phyloP scores from a whole-genome alignment of 1,140 invertebrate genomes.

The Drosophila ambigua region DNA sequence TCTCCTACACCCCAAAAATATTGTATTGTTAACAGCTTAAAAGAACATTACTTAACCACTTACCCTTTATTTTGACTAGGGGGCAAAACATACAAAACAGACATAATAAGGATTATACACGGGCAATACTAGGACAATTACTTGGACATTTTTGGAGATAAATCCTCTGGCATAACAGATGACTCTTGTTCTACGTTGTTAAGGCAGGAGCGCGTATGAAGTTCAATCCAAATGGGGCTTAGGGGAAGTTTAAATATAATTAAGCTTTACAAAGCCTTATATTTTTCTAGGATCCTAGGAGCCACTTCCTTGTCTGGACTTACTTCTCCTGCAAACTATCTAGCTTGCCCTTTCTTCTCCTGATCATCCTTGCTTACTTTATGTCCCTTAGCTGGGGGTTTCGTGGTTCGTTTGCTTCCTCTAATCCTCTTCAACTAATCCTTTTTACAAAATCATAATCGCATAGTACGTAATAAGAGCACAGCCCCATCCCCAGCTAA shows the following conservation, averaged over 20 bases:
- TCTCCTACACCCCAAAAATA: constrained; percentile 42
- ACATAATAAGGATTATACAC: constrained; percentile 81
- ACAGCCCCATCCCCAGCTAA: constrained; percentile 26
- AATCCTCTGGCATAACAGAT: constrained; percentile 48
- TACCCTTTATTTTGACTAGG: no score
- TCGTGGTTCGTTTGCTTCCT: constrained; percentile 70
- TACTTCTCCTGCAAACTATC: no score
- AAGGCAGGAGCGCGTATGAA: neutral
- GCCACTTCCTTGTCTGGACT: no score
- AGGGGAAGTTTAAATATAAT: neutral
- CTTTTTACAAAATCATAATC: constrained; percentile 81
- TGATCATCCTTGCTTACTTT: neutral
- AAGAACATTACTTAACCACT: constrained; percentile 68
- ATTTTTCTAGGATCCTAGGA: no score
- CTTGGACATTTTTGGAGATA: constrained; percentile 55
- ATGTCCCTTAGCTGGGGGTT: constrained; percentile 54
- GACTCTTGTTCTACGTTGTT: constrained; percentile 23
- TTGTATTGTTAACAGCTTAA: constrained; percentile 80
- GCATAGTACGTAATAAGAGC: constrained; percentile 76
- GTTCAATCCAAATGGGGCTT: neutral
- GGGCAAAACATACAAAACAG: constrained; percentile 60
- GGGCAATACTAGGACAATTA: constrained; percentile 66
- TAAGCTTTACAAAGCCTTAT: neutral
- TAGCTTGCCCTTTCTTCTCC: neutral
- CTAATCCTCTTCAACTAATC: constrained; percentile 69